phyloP scores from a whole-genome alignment of 1,140 invertebrate species.

The Achatina immaculata region DNA sequence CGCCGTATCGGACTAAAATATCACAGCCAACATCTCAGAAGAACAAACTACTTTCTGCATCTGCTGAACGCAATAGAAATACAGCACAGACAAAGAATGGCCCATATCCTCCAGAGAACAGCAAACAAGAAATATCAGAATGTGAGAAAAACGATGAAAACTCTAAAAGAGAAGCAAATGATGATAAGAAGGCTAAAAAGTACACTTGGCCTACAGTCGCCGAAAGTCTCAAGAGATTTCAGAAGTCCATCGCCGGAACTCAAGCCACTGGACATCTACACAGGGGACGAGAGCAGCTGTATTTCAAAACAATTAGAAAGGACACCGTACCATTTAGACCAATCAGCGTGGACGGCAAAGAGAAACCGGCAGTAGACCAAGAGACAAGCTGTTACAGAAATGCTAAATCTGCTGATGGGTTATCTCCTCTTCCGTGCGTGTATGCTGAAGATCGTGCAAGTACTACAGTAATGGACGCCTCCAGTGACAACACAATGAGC shows the following conservation, averaged over 20 bases:
- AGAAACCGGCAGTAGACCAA: background rate
- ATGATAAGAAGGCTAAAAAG: slow-evolving; percentile 6
- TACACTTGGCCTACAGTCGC: slow-evolving; percentile 38
- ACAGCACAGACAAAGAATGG: background rate
- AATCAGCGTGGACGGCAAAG: slow-evolving; percentile 23
- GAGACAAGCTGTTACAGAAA: background rate
- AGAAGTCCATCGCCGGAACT: slow-evolving; percentile 36
- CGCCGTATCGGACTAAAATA: too few species aligned
- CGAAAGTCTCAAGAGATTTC: slow-evolving; percentile 42
- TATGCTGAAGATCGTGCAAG: too few species aligned
- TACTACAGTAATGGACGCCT: too few species aligned
- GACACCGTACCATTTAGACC: slow-evolving; percentile 4
- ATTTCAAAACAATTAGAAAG: background rate
- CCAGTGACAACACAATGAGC: too few species aligned
- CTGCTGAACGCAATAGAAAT: too few species aligned
- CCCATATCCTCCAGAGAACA: background rate
- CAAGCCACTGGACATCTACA: slow-evolving; percentile 32
- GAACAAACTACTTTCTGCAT: too few species aligned
- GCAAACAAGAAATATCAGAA: background rate
- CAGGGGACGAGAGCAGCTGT: slow-evolving; percentile 6
- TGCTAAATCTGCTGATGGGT: background rate
- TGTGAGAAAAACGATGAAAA: too few species aligned
- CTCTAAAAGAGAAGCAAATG: background rate
- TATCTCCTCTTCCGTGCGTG: too few species aligned
- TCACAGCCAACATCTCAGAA: too few species aligned